Conservation (phyloP, 2,113 vertebrate species). For the Neoarius graeffei region DNA sequence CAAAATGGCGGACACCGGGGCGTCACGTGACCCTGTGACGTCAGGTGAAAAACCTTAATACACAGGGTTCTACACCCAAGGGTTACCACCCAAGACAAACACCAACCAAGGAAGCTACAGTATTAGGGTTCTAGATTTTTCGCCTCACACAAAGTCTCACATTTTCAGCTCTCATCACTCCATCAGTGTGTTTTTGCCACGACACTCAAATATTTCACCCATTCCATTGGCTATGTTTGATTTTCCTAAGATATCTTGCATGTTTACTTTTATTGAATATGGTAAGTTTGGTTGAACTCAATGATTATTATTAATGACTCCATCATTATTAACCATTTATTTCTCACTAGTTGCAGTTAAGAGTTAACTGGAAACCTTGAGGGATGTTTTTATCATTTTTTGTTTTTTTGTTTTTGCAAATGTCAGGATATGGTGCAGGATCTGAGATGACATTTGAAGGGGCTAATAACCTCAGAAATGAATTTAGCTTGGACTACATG, state of each 20-base stretch:
- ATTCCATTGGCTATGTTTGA: not conserved
- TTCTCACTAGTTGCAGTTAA: not conserved
- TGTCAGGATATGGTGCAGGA: conserved; percentile 27
- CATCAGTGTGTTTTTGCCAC: not conserved
- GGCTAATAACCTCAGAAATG: conserved; percentile 32
- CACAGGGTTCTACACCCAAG: too few relatives aligned
- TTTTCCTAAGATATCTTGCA: not conserved
- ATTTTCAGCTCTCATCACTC: not conserved
- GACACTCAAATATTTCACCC: not conserved
- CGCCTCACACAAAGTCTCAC: not conserved
- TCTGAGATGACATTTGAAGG: conserved; percentile 45
- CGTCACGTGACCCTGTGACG: too few relatives aligned
- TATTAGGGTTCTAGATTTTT: too few relatives aligned
- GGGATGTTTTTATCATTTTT: too few relatives aligned
- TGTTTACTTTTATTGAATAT: not conserved
- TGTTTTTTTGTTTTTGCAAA: conserved; percentile 1
- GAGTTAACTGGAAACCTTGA: not conserved
- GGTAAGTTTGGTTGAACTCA: not conserved
- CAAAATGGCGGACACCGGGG: too few relatives aligned
- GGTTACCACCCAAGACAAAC: too few relatives aligned
- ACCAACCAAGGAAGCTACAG: too few relatives aligned
- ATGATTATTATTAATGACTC: not conserved
- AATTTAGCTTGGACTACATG: conserved; percentile 6
- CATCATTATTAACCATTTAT: not conserved
- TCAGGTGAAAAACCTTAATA: too few relatives aligned